phyloP scores from a whole-genome alignment of 2,113 vertebrate genomes.

The Mobula hypostoma region DNA sequence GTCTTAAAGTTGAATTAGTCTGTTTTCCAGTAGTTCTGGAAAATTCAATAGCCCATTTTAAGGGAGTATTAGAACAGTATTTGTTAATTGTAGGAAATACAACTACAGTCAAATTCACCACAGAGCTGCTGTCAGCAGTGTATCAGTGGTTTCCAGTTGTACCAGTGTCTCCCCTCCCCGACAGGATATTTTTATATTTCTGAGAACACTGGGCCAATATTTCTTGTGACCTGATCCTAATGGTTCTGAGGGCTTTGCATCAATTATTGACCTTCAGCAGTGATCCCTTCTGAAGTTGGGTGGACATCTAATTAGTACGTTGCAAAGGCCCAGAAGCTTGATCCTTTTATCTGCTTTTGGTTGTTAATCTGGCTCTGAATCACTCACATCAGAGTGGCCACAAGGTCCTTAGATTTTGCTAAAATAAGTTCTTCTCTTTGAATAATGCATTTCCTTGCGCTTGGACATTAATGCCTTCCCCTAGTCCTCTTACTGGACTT shows the following conservation, averaged over 20 bases:
- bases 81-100: not conserved
- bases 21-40: not conserved
- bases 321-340: not conserved
- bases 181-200: not conserved
- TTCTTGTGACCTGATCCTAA: not conserved
- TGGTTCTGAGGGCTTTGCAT: not conserved
- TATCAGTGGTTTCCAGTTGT: not conserved
- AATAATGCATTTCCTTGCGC: not conserved
- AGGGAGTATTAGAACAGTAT: not conserved
- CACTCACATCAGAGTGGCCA: not conserved
- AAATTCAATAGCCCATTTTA: not conserved
- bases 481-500: not conserved
- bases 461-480: not conserved
- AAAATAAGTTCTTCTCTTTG: not conserved
- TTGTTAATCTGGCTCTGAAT: not conserved
- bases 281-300: not conserved
- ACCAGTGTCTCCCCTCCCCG: not conserved
- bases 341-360: not conserved
- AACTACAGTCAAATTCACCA: too few relatives aligned
- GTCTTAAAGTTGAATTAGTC: not conserved
- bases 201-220: not conserved
- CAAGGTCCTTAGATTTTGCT: not conserved
- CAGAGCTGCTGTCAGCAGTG: not conserved
- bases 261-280: not conserved
- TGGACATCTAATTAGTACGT: not conserved